Base-by-base conservation (phyloP, 1,140 invertebrate genomes). In the Drosophila triauraria region DNA sequence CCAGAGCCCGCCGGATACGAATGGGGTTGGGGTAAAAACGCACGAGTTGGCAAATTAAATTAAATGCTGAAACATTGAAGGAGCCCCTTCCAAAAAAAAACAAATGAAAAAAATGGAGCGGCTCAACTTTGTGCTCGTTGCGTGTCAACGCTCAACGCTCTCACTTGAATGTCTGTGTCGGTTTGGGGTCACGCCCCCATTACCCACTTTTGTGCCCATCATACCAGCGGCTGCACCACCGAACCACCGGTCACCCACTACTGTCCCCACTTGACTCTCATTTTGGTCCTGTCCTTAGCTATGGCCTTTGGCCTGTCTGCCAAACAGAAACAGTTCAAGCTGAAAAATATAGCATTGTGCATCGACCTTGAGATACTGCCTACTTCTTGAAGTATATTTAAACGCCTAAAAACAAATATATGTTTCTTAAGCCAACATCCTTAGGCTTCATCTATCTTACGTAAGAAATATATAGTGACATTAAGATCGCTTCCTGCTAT, bases 71-170 rank as follows among this genome's bases (percentile, higher is more conserved):
- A 86, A 86, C 69, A 77, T 63, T 54, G 69, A 62, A 62, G 23
- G 35, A 51, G 47, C n/a, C 17, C 4, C 17, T 25, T 25, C 20
- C 53, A 64, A 69, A 32, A 50, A 58, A 53, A 50, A 15, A 20
- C 3, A 35, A 8, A 20, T 0, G 20, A 20, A 20, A 64, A 51
- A 60, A 57, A 54, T 59, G 59, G 61, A 69, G 67, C 65, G 44
- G 74, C 51, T 30, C 51, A 64, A 58, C 64, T 65, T 77, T 78
- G 53, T 51, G 59, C 62, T 48, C 62, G 53, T 84, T 87, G 83
- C 84, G 83, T 87, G 83, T 87, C 83, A 87, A 88, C 74, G 78
- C 64, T 82, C 68, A 78, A 78, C 84, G 84, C 82, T 86, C 82
- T 80, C 83, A 82, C 76, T 87, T 79, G 81, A 86, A 80, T 85